Evolutionary conservation across 1,140 invertebrate species (phyloP).

Genomic region (Heliconius eleuchia): DNA sequence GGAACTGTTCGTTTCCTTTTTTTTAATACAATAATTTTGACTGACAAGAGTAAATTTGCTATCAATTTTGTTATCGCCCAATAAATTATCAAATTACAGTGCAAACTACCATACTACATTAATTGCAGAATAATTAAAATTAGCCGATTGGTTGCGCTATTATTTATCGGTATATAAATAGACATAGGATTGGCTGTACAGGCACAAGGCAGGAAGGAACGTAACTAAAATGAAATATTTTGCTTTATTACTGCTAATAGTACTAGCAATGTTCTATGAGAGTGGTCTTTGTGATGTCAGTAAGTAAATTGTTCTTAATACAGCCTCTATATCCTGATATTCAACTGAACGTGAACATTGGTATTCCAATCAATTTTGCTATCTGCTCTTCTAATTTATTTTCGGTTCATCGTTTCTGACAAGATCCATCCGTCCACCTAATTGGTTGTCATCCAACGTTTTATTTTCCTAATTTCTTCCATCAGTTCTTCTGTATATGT

Average conservation of each 20-base stretch:
- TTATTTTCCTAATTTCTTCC: too few relatives aligned
- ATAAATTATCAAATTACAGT: neutral
- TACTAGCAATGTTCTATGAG: neutral
- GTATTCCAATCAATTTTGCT: too few relatives aligned
- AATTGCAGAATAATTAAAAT: too few relatives aligned
- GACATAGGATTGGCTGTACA: neutral
- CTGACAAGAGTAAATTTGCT: neutral
- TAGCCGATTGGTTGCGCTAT: neutral
- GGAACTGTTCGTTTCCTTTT: neutral
- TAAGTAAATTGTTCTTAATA: neutral
- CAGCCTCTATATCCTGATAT: too few relatives aligned
- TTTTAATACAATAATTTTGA: neutral
- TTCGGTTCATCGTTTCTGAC: too few relatives aligned
- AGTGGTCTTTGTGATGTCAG: neutral
- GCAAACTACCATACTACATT: neutral
- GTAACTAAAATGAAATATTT: neutral
- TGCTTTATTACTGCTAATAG: neutral
- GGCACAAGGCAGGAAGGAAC: neutral
- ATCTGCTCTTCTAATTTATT: too few relatives aligned
- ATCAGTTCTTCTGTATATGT: too few relatives aligned
- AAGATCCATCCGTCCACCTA: too few relatives aligned
- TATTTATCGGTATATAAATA: neutral
- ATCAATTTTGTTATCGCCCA: neutral
- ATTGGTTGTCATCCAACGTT: too few relatives aligned
- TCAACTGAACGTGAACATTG: too few relatives aligned